A percentile compares a stretch with the other conserved stretches of the same genome.
Evolutionary conservation across 2,888 invertebrate species (phyloP).

Genomic region (Drosophila bunnanda): DNA sequence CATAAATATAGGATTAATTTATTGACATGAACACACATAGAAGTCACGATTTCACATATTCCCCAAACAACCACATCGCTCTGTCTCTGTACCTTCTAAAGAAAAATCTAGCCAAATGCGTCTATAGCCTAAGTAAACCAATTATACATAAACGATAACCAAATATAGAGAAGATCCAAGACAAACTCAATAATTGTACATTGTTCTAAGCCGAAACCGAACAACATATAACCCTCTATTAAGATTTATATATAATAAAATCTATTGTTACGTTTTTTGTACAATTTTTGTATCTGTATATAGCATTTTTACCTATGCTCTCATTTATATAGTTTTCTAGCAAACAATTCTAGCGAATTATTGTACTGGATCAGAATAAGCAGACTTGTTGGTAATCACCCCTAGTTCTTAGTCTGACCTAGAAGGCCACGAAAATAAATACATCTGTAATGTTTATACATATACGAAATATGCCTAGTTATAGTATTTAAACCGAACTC

Average conservation of each 20-base stretch:
- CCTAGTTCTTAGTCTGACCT: slow-evolving; percentile 62
- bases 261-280: slow-evolving; percentile 74
- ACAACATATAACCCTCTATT: slow-evolving; percentile 26
- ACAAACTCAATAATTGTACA: slow-evolving; percentile 66
- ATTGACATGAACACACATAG: slow-evolving; percentile 13
- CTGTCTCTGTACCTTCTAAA: slow-evolving; percentile 81
- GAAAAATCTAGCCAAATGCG: slow-evolving; percentile 66
- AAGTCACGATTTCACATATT: slow-evolving; percentile 20
- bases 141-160: slow-evolving; percentile 51
- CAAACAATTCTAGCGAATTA: slow-evolving; percentile 41
- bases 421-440: slow-evolving; percentile 54
- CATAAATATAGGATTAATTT: slow-evolving; percentile 3
- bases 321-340: slow-evolving; percentile 67
- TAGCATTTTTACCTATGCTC: slow-evolving; percentile 68
- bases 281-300: slow-evolving; percentile 75
- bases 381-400: slow-evolving; percentile 54
- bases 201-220: slow-evolving; percentile 54
- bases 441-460: slow-evolving; percentile 70
- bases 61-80: slow-evolving; percentile 33
- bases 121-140: slow-evolving; percentile 65
- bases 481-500: slow-evolving; percentile 26
- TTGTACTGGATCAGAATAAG: slow-evolving; percentile 42
- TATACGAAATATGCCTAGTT: slow-evolving; percentile 47
- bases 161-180: slow-evolving; percentile 34
- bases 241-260: slow-evolving; percentile 15